A percentile compares a stretch with the other conserved stretches of the same genome.
These are phyloP conservation scores for Oryzaephilus surinamensis DNA, from an alignment of 1,140 invertebrate genomes.

Conservation along the genomic window DNA sequence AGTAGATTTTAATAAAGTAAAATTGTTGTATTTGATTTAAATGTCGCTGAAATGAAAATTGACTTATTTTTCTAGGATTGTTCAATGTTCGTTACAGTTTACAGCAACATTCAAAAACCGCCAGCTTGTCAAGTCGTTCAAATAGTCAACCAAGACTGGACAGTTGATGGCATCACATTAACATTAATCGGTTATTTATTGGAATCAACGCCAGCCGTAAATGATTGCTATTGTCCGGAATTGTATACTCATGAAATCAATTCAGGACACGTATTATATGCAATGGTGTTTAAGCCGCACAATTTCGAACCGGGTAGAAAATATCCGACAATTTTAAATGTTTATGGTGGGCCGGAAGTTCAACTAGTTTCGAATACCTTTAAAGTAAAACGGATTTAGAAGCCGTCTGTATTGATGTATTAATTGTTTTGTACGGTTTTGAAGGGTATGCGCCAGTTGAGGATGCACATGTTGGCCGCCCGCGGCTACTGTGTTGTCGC, in stretches of 20 bases:
- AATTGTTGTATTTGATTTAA: constrained; percentile 7
- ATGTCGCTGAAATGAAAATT: too few species aligned
- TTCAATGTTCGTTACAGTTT: constrained; percentile 75
- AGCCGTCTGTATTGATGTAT: neutral
- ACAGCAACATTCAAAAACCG: constrained; percentile 75
- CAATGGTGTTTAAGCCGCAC: constrained; percentile 86
- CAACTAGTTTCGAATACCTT: constrained; percentile 95
- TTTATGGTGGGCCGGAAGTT: constrained; percentile 96
- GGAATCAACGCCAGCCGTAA: constrained; percentile 47
- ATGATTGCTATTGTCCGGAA: constrained; percentile 55
- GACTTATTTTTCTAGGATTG: constrained; percentile 58
- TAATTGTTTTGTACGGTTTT: constrained; percentile 10
- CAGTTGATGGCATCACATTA: constrained; percentile 54
- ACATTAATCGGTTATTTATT: constrained; percentile 58
- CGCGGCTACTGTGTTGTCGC: constrained; percentile 93
- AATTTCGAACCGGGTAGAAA: constrained; percentile 63
- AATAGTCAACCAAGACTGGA: constrained; percentile 51
- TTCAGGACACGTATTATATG: constrained; percentile 69
- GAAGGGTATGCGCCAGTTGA: constrained; percentile 77
- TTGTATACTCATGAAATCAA: constrained; percentile 61
- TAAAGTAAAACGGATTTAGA: constrained; percentile 51
- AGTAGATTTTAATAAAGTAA: constrained; percentile 68
- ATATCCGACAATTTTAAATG: constrained; percentile 91
- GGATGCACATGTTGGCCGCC: constrained; percentile 91
- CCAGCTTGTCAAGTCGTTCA: constrained; percentile 73